Base-by-base conservation (phyloP, 1,140 invertebrate species). In the Heterodera schachtii region DNA sequence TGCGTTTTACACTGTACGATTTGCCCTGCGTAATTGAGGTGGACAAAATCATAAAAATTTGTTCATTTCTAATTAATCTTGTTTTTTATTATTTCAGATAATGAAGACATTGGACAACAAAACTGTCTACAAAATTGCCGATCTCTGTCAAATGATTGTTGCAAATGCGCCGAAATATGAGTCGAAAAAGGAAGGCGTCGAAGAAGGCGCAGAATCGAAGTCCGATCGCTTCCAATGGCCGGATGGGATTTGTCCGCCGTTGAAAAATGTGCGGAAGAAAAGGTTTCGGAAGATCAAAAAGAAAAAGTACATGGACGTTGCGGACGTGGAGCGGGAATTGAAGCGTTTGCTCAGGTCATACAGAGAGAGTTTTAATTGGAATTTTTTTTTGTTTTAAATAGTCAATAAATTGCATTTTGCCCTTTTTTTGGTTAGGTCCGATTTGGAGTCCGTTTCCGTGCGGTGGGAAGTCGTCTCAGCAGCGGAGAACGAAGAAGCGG, bases 271-370 rank as follows among this genome's bases (percentile, higher is more conserved):
- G 5, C 73, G 84, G 16, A 86, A 81, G 31, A 73, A 83, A 49
- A 73, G 88, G n/a, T 89, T 89, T 78, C 75, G 88, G 44, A 89
- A 89, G 75, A 87, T 87, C 0, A 89, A 89, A 73, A 89, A 90
- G 82, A 90, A 90, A 78, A 89, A 87, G 79, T 90, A 86, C 69
- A 86, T 89, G 84, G 88, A 89, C 79, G 88, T 85, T 4, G 87
- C 88, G 21, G 86, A 90, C 52, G 85, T 89, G 13, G 88, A 89
- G 57, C 76, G 85, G 43, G 88, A 89, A 78, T 43, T 89, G 13
- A 90, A 89, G 73, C 67, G 88, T 79, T 82, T 89, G 13, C 75
- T 89, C 8, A 85, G 85, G 84, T 85, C 43, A 52, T 67, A 13
- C 60, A 67, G 11, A 31, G 57, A 4, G 21, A 66, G 78, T 64